Conservation (phyloP, 2,113 vertebrate species). For the Tretioscincus oriximinensis region DNA sequence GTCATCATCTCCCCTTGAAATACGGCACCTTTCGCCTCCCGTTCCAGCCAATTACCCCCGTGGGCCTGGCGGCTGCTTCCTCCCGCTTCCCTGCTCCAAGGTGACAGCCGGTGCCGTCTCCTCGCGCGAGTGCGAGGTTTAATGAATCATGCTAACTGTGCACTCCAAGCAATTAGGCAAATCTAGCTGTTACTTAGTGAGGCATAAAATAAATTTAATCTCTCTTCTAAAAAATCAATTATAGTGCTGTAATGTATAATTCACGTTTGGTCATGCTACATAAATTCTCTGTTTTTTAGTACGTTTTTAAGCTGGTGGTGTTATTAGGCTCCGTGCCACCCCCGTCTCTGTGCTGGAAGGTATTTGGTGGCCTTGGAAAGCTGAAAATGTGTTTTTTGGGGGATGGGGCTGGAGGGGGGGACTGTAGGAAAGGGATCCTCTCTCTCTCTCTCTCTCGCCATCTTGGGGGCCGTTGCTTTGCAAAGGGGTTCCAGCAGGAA, state of each 20-base stretch:
- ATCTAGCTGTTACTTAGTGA: constrained; percentile 82
- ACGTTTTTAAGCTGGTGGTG: constrained; percentile 65
- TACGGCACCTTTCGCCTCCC: constrained; percentile 62
- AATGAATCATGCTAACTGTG: constrained; percentile 81
- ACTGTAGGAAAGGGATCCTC: not conserved
- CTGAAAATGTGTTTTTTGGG: no score
- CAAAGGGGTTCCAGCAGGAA: not conserved
- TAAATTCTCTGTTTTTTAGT: constrained; percentile 78
- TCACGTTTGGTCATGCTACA: constrained; percentile 82
- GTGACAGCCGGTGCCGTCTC: constrained; percentile 72
- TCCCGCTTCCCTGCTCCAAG: constrained; percentile 74
- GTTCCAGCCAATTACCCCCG: constrained; percentile 65
- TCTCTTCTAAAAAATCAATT: constrained; percentile 85
- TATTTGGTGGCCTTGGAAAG: not conserved
- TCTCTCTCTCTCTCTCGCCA: no score
- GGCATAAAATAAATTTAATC: constrained; percentile 85
- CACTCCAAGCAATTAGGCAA: constrained; percentile 84
- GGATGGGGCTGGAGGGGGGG: not conserved
- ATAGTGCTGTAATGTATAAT: constrained; percentile 82
- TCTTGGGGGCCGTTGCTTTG: not conserved
- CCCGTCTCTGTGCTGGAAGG: not conserved
- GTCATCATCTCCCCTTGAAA: constrained; percentile 35
- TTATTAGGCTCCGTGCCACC: constrained; percentile 61
- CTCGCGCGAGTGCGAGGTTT: constrained; percentile 75
- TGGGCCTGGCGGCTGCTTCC: constrained; percentile 62